These are phyloP conservation scores for Heterochromis multidens DNA, from an alignment of 2,113 vertebrate species.

Conservation along the genomic window DNA sequence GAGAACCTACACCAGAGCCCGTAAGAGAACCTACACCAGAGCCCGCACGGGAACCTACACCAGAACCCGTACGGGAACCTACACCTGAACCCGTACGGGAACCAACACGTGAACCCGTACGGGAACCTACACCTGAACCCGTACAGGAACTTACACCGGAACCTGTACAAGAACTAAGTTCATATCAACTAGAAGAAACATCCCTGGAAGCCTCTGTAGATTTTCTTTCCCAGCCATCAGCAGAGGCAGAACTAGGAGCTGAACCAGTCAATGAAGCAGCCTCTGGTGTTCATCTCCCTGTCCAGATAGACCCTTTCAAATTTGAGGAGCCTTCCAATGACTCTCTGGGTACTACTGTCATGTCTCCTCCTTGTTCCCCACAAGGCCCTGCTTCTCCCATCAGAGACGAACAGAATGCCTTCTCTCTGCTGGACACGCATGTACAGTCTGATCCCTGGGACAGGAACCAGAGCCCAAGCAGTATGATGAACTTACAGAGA, in stretches of 20 bases:
- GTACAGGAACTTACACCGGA: not conserved
- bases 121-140: not conserved
- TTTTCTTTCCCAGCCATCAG: not conserved
- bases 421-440: constrained; percentile 43
- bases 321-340: constrained; percentile 27
- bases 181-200: not conserved
- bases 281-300: constrained; percentile 9
- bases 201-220: not conserved
- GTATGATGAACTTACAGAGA: constrained; percentile 23
- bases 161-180: not conserved
- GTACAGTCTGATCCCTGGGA: constrained; percentile 45
- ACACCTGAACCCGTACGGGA: not conserved
- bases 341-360: constrained; percentile 70
- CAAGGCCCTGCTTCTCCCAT: constrained; percentile 39
- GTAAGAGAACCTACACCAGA: not conserved
- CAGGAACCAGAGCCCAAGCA: constrained; percentile 18
- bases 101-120: not conserved
- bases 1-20: not conserved
- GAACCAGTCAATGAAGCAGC: not conserved
- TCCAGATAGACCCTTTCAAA: constrained; percentile 48
- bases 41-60: not conserved
- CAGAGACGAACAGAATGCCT: constrained; percentile 37
- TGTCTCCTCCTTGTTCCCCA: constrained; percentile 76
- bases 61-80: not conserved
- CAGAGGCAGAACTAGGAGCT: not conserved